These are phyloP conservation scores for Coturnix japonica DNA, from an alignment of 2,113 vertebrate genomes.

Conservation along the genomic window DNA sequence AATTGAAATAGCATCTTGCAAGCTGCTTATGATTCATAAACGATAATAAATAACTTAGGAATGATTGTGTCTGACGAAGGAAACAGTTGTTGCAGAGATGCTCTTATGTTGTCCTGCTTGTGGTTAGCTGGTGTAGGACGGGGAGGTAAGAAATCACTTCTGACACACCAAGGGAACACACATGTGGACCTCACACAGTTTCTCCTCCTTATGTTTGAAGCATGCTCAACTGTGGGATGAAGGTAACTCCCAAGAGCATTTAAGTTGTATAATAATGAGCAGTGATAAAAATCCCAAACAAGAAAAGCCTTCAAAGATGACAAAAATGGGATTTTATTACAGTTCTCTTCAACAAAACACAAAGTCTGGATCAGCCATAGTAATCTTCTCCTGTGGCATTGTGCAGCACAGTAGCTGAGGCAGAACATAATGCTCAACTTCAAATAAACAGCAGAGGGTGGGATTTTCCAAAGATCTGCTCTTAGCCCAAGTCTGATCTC, in stretches of 20 bases:
- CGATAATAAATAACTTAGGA: slow-evolving; percentile 46
- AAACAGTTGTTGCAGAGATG: not conserved
- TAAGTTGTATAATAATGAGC: not conserved
- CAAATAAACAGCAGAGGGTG: not conserved
- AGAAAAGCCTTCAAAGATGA: not conserved
- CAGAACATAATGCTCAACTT: not conserved
- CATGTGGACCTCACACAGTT: not conserved
- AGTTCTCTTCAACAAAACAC: not conserved
- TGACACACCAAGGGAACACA: not conserved
- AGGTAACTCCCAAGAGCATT: not conserved
- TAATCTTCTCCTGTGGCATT: not conserved
- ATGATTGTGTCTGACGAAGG: not conserved
- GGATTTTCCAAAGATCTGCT: not conserved
- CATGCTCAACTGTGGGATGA: not conserved
- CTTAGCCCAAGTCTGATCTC: not conserved
- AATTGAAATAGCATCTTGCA: slow-evolving; percentile 28
- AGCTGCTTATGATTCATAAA: not conserved
- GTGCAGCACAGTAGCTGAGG: not conserved
- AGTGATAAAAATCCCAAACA: not conserved
- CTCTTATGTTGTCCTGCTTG: not conserved
- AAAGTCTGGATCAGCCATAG: not conserved
- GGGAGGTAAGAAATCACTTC: not conserved
- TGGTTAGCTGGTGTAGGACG: slow-evolving; percentile 37
- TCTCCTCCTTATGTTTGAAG: not conserved
- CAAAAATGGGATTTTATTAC: not conserved